A percentile compares a stretch with the other conserved stretches of the same genome.
Conservation (phyloP, 1,140 invertebrate genomes). For the Diuraphis noxia region DNA sequence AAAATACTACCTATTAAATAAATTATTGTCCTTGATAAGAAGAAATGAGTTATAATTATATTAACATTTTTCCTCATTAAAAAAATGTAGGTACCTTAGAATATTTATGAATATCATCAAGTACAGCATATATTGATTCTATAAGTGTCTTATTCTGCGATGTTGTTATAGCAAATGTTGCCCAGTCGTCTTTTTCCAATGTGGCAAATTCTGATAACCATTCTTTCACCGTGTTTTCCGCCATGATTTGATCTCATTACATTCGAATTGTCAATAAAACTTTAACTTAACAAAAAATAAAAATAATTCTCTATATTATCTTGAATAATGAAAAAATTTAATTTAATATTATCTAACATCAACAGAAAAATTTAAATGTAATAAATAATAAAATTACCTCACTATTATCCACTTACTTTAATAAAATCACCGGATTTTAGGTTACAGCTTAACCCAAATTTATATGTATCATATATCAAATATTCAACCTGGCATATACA, state of each 20-base stretch:
- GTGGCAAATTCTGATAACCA: slow-evolving; percentile 79
- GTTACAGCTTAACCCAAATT: background rate
- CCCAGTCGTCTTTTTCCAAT: slow-evolving; percentile 73
- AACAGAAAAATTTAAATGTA: background rate
- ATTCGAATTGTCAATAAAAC: background rate
- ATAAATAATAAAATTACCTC: background rate
- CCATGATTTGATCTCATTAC: slow-evolving; percentile 63
- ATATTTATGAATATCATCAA: slow-evolving; percentile 65
- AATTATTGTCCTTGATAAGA: background rate
- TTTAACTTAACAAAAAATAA: background rate
- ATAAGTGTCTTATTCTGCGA: slow-evolving; percentile 81
- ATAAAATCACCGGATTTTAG: background rate
- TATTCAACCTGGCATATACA: background rate
- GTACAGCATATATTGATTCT: slow-evolving; percentile 71
- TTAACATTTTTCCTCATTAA: background rate
- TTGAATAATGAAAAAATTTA: background rate
- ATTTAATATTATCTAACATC: background rate
- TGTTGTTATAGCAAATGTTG: slow-evolving; percentile 75
- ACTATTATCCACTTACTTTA: background rate
- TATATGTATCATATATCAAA: background rate
- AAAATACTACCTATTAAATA: background rate
- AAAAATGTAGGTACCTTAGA: slow-evolving; percentile 42
- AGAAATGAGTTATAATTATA: background rate
- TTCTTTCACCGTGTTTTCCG: slow-evolving; percentile 74
- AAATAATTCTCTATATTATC: background rate